These are phyloP conservation scores for Hirtodrosophila duncani DNA, from an alignment of 2,888 invertebrate species.

Conservation along the genomic window DNA sequence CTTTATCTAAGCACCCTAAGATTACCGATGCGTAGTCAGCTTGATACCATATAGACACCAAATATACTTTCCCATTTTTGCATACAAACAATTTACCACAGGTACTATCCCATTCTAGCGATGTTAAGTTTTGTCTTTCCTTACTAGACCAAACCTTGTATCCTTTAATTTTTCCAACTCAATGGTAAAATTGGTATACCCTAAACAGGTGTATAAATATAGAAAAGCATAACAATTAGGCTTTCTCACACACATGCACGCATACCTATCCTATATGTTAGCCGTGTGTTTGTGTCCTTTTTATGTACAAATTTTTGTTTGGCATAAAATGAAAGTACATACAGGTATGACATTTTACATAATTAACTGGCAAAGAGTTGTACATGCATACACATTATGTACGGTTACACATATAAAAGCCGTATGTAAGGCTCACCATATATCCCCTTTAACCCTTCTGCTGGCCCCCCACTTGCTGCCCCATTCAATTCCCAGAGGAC, in stretches of 20 bases:
- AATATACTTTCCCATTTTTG: no score
- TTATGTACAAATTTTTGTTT: slow-evolving; percentile 34
- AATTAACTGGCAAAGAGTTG: slow-evolving; percentile 66
- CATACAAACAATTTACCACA: no score
- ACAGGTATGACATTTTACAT: slow-evolving; percentile 56
- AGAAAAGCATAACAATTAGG: slow-evolving; percentile 22
- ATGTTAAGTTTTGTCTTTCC: no score
- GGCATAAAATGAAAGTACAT: slow-evolving; percentile 30
- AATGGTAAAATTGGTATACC: slow-evolving; percentile 8
- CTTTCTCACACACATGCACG: slow-evolving; percentile 8
- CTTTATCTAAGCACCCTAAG: no score
- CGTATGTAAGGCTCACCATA: not conserved
- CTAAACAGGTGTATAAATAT: not conserved
- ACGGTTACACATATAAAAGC: slow-evolving; percentile 19
- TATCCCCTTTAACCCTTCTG: slow-evolving; percentile 15
- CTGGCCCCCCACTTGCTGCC: slow-evolving; percentile 3
- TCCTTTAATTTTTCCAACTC: no score
- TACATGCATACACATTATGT: slow-evolving; percentile 1
- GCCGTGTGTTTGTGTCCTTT: slow-evolving; percentile 33
- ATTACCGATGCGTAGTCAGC: no score
- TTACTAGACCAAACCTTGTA: no score
- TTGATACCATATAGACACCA: no score
- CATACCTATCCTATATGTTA: slow-evolving; percentile 13
- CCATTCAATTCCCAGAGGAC: slow-evolving; percentile 57
- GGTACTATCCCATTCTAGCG: no score